Base-by-base conservation (phyloP, 1,140 invertebrate species). In the Conus ventricosus region DNA sequence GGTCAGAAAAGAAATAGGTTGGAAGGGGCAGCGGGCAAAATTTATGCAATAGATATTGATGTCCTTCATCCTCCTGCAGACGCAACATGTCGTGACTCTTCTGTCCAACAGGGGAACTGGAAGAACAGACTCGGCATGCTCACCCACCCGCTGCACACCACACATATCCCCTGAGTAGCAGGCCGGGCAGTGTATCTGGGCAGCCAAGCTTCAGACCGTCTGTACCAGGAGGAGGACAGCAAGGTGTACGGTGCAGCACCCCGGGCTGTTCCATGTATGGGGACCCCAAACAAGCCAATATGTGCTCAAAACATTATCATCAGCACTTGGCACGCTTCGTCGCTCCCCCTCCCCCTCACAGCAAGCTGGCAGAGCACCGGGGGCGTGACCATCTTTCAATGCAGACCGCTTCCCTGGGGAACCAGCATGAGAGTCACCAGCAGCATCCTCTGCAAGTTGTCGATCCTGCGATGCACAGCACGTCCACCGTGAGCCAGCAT, bases 211-310 rank as follows among this genome's bases (percentile, higher is more conserved):
- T 17, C 15, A 11, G 17, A 5, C 1, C 17, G 11, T 55, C 53
- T 27, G 7, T 25, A 20, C 67, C 67, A 20, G 67, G 13, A 7
- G 27, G 15, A 11, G 84, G 57, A 1, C 54, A 75, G 67, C 17
- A 80, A 53, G 51, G 85, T 39, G 20, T 17, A 13, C 85, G 63
- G 86, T 93, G 92, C 88, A 11, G 88, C 15, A 88, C 84, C 0
- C 75, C 82, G 20, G 92, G 91, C 53, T 93, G 93, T 87, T 75
- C 87, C 39, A 88, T 90, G 78, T 91, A 63, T 87, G 93, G 92
- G 11, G 87, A 90, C 39, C 92, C 90, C 17, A 88, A 55, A 15
- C 85, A 87, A 17, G 86, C 60, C 15, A 80, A 90, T 13, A 90
- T 91, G 76, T 93, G 93, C 87, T 90, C 90, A 0, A 86, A 88